Percentiles rank a stretch among this genome's conserved stretches.
Evolutionary conservation across 2,888 invertebrate genomes (phyloP).

Genomic region (Xanthia icteritia): DNA sequence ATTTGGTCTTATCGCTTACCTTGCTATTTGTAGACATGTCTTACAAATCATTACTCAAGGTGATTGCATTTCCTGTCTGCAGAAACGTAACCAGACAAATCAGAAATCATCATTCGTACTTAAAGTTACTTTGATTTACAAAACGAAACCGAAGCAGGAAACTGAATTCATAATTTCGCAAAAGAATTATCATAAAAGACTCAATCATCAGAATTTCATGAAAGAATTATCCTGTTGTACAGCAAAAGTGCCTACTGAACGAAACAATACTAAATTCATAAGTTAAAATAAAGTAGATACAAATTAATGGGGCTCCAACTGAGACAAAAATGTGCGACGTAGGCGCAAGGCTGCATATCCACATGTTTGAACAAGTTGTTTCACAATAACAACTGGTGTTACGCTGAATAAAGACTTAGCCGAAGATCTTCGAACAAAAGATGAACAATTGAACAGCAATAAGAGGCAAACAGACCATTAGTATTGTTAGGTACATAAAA

Average conservation of each 20-base stretch:
- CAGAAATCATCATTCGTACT: neutral
- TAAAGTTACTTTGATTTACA: constrained; percentile 15
- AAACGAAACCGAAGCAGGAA: constrained; percentile 11
- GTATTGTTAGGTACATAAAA: constrained; percentile 35
- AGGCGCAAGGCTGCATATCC: constrained; percentile 61
- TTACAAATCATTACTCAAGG: constrained; percentile 12
- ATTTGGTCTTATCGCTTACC: constrained; percentile 15
- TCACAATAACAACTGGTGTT: constrained; percentile 65
- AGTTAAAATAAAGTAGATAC: constrained; percentile 18
- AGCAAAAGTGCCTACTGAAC: constrained; percentile 6
- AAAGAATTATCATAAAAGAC: constrained; percentile 29
- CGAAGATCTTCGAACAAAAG: constrained; percentile 53
- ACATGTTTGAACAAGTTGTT: constrained; percentile 72
- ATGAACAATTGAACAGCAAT: constrained; percentile 48
- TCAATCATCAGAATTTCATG: constrained; percentile 33
- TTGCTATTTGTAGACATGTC: neutral
- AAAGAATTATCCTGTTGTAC: constrained; percentile 31
- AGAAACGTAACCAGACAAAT: neutral
- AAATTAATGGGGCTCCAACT: constrained; percentile 47
- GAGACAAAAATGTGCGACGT: constrained; percentile 53
- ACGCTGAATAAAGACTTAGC: constrained; percentile 25
- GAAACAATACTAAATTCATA: constrained; percentile 18
- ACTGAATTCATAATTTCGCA: constrained; percentile 32
- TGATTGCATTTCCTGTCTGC: constrained; percentile 7
- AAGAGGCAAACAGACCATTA: constrained; percentile 22